Conservation (phyloP, 2,797 vertebrate genomes). For the Leptodactylus fallax region DNA sequence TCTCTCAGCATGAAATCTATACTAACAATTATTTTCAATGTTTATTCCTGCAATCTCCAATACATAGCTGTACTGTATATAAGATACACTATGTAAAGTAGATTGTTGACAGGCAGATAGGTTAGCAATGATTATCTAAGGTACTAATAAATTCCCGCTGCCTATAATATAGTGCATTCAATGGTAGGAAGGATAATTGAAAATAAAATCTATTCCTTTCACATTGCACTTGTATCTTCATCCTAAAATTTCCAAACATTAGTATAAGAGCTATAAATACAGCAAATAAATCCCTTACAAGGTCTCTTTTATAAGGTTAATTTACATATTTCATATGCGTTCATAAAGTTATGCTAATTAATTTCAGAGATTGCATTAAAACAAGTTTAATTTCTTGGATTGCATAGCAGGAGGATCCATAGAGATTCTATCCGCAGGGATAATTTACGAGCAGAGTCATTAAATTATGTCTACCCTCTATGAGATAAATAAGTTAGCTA, state of each 20-base stretch:
- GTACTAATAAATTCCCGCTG: too few species aligned
- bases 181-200: background rate
- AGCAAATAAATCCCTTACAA: slow-evolving; percentile 14
- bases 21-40: too few species aligned
- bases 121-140: background rate
- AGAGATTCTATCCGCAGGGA: slow-evolving; percentile 52
- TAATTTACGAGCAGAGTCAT: slow-evolving; percentile 50
- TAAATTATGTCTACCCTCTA: slow-evolving; percentile 51
- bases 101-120: too few species aligned
- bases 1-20: too few species aligned
- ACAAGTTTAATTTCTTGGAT: slow-evolving; percentile 54
- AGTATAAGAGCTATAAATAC: slow-evolving; percentile 29
- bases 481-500: slow-evolving; percentile 46
- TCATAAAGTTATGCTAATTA: slow-evolving; percentile 56
- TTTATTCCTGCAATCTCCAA: too few species aligned
- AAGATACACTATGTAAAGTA: background rate
- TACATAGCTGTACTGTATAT: too few species aligned
- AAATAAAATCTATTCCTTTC: background rate
- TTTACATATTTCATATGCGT: slow-evolving; percentile 51
- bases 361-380: slow-evolving; percentile 59
- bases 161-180: background rate
- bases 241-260: slow-evolving; percentile 15
- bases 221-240: background rate
- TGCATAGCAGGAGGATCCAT: slow-evolving; percentile 23
- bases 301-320: slow-evolving; percentile 37